Percentiles rank a stretch among this genome's conserved stretches.
Evolutionary conservation across 2,888 invertebrate species (phyloP).

Genomic region (Phengaris arion): DNA sequence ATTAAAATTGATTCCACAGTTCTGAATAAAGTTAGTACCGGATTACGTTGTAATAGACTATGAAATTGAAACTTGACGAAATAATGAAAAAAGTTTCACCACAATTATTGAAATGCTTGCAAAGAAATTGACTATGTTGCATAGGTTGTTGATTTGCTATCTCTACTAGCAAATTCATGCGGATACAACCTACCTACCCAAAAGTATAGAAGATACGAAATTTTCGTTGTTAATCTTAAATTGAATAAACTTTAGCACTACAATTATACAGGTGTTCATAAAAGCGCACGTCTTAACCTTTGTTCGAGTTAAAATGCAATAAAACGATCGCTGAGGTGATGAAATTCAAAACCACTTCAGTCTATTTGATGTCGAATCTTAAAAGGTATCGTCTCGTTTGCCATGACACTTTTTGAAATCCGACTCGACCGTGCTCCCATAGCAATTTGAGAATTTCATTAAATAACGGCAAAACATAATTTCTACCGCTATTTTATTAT

Average conservation of each 20-base stretch:
- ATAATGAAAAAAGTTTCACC: neutral
- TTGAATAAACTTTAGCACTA: neutral
- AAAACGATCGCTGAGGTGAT: constrained; percentile 54
- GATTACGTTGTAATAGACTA: constrained; percentile 4
- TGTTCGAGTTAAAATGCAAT: constrained; percentile 53
- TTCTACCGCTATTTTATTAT: neutral
- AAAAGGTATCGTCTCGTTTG: constrained; percentile 45
- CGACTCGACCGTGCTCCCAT: constrained; percentile 8
- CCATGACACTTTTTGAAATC: constrained; percentile 37
- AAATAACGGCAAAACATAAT: neutral
- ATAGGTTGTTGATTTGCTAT: neutral
- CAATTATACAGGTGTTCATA: neutral
- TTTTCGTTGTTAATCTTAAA: neutral
- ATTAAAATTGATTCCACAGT: constrained; percentile 4
- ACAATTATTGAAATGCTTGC: too few relatives aligned
- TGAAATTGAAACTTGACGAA: neutral
- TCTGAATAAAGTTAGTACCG: constrained; percentile 11
- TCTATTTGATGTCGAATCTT: constrained; percentile 54
- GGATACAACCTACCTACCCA: neutral
- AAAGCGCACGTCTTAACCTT: constrained; percentile 39
- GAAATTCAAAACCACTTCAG: constrained; percentile 54
- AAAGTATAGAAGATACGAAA: neutral
- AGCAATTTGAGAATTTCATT: constrained; percentile 15
- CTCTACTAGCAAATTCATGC: neutral
- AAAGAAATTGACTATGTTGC: too few relatives aligned